Evolutionary conservation across 2,888 invertebrate genomes (phyloP), one percentile per base, ranked within the genome.

Genomic region (Thereva unica): DNA sequence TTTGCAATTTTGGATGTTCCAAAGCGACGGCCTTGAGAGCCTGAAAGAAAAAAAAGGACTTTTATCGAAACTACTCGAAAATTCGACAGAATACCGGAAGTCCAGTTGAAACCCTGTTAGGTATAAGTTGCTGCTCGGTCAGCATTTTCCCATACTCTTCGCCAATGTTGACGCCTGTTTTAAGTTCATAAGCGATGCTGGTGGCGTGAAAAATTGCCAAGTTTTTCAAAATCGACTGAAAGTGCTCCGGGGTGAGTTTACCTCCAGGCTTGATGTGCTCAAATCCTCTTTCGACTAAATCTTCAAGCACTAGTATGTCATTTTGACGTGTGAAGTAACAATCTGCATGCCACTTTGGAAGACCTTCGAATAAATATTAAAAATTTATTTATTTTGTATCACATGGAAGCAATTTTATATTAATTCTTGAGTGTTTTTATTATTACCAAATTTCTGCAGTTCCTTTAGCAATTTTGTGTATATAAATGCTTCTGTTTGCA

Each of bases 171-270:
- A 34, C n/a, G 3, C 56, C 42, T n/a, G 38, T 54, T 23, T 71
- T 67, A 59, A 75, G 72, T 72, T 79, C 78, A 63, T 72, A 77
- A 50, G 75, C 74, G 34, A 78, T 71, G 4, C 75, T 71, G 5
- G 76, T 71, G 7, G 77, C 74, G 71, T 79, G 79, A 59, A 78
- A 73, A 23, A 67, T 70, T n/a, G 77, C 78, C 41, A 78, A 40
- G 8, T 73, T 70, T 53, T 72, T 71, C 54, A 79, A 67, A 64
- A 74, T 74, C 37, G 68, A 57, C 65, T 75, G 73, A 44, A 77
- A 75, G 61, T 78, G 76, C 3, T 75, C 69, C 1, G 75, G 40
- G 68, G 75, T 74, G 9, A 76, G 71, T 9, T 54, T 42, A 1
- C 40, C 10, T 44, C 53, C 41, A 5, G 47, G 8, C 34, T 38